Conservation (phyloP, 2,113 vertebrate species). For the Tiliqua scincoides region DNA sequence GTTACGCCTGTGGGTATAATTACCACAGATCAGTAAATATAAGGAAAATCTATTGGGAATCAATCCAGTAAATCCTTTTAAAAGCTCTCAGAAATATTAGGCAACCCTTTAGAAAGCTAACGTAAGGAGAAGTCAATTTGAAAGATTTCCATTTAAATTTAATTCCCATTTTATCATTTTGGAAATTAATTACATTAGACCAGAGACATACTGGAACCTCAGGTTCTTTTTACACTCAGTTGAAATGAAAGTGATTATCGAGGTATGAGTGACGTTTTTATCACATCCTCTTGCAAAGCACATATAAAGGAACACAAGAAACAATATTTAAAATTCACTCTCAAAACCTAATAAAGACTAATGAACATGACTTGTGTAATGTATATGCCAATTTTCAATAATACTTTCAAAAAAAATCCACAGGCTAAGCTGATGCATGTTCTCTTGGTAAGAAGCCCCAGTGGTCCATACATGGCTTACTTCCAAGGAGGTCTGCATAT, state of each 20-base stretch:
- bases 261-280: background rate
- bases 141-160: constrained; percentile 27
- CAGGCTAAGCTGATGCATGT: background rate
- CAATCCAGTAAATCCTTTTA: constrained; percentile 14
- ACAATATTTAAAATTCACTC: background rate
- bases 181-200: constrained; percentile 19
- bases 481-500: background rate
- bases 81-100: constrained; percentile 23
- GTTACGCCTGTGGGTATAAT: constrained; percentile 18
- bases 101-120: constrained; percentile 6
- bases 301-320: background rate
- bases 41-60: constrained; percentile 3
- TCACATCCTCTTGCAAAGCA: background rate
- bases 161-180: background rate
- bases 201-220: background rate
- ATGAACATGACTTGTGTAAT: background rate
- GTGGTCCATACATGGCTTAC: background rate
- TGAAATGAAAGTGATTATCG: background rate
- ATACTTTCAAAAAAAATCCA: background rate
- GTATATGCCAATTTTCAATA: background rate
- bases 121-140: background rate
- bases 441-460: background rate
- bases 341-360: background rate
- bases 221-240: background rate
- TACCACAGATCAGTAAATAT: background rate